These are phyloP conservation scores for Conus betulinus DNA, from an alignment of 1,140 invertebrate species.

Conservation along the genomic window DNA sequence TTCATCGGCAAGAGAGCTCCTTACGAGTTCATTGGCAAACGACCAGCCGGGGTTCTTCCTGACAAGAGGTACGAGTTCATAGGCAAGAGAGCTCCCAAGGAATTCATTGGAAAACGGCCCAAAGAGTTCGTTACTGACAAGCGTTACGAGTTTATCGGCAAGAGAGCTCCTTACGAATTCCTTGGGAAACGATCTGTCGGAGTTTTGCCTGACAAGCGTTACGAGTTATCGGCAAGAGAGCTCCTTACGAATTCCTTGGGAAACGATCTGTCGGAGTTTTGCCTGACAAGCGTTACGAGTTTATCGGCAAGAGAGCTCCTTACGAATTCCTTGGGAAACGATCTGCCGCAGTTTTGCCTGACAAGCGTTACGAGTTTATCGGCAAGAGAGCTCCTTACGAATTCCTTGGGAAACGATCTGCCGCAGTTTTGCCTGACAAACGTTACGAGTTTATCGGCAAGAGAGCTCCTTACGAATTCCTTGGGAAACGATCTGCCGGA, in stretches of 20 bases:
- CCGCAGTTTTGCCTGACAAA: neutral
- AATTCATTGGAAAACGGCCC: neutral
- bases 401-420: neutral
- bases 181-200: neutral
- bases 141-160: neutral
- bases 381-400: constrained; percentile 19
- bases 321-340: constrained; percentile 17
- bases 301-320: neutral
- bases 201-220: neutral
- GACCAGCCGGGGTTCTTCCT: neutral
- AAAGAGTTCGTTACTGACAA: neutral
- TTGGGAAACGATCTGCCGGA: neutral
- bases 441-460: neutral
- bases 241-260: neutral
- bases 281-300: neutral
- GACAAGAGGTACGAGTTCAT: constrained; percentile 4
- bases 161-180: constrained; percentile 11
- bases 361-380: neutral
- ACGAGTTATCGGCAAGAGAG: neutral
- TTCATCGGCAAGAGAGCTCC: neutral
- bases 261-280: neutral
- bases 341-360: neutral
- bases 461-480: neutral
- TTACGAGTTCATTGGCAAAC: constrained; percentile 14
- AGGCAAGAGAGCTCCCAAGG: neutral